A percentile compares a stretch with the other conserved stretches of the same genome.
phyloP scores from a whole-genome alignment of 2,113 vertebrate genomes.

The pig (Sus scrofa) region T2T-Sscrofa CM000823.6:43073501-43074000 shows the following conservation, averaged over 20 bases:
- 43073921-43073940: not conserved
- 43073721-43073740: not conserved
- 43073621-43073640: not conserved
- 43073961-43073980: not conserved
- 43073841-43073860: not conserved
- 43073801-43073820: not conserved
- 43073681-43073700: not conserved
- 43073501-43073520: not conserved
- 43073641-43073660: not conserved
- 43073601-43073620: conserved; percentile 26
- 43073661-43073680: not conserved
- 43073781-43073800: not conserved
- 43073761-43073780: not conserved
- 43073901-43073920: not conserved
- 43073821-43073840: not conserved
- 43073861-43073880: not conserved
- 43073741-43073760: not conserved
- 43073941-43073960: not conserved
- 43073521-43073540: not conserved
- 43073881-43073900: not conserved
- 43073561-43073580: not conserved
- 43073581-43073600: conserved; percentile 11
- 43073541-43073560: not conserved
- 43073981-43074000: not conserved
- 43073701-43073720: not conserved